Evolutionary conservation across 2,797 vertebrate species (phyloP), one percentile per base, ranked within the genome.

Genomic region (Brotula barbata): DNA sequence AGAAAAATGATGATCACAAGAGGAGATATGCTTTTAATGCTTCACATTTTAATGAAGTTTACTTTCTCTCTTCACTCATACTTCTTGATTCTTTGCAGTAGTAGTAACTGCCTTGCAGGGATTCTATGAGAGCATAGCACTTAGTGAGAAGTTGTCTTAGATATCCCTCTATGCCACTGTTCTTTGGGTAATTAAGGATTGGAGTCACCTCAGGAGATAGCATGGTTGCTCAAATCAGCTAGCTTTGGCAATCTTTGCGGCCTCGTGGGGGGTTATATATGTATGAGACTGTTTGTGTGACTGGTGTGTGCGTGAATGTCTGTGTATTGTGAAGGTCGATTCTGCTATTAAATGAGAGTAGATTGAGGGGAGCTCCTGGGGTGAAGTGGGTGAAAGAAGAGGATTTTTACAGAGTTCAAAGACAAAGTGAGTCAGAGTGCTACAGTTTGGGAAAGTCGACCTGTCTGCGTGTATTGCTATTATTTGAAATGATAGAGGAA

Each of bases 141-240:
- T 66, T 62, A 31, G 41, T 66, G 65, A 75, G 75, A 54, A 3
- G 42, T 58, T 72, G 69, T 75, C 68, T 84, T 58, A 73, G 68
- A 83, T 80, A 74, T 82, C 61, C 71, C 74, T 79, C 66, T 63
- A 31, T 60, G 68, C 54, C 60, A 80, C 62, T 73, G 57, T 78
- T 83, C 58, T 55, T 54, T 36, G 49, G 64, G 81, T 88, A 85
- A 89, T 88, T 87, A 85, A 76, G 60, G 69, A 59, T 70, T 52
- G 41, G 64, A 74, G 77, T 74, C 71, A 83, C 76, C 85, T 80
- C 72, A 55, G 76, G 81, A 80, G 76, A 77, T 71, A 69, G 55
- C 60, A 44, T 68, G 56, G 62, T 68, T 75, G 72, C 53, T 73
- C 64, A 73, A 58, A 69, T 69, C 73, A 41, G 75, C 69, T 34